Evolutionary conservation across 2,888 invertebrate species (phyloP), one percentile per base, ranked within the genome.

Genomic region (Labia minor): DNA sequence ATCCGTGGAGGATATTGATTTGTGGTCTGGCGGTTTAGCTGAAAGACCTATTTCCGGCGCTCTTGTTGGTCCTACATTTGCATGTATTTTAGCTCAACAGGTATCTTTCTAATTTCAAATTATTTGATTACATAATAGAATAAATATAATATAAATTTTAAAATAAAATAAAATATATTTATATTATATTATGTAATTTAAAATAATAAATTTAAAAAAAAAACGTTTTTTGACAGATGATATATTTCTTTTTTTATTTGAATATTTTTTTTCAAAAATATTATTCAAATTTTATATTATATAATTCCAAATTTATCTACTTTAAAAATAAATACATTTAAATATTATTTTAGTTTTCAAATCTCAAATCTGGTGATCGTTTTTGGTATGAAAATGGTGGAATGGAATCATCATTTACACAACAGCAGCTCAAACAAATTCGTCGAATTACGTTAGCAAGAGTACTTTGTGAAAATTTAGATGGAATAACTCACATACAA

Each of bases 1-100:
- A 21, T 82, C 87, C 69, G 85, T 92, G 0, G 88, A 90, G 67
- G 93, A 94, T 74, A 85, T 94, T 68, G 93, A 94, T 75, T 78
- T 93, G 1, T 93, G 90, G 74, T 85, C 91, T 0, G 93, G 88
- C 8, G 92, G 89, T 0, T 82, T 93, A 74, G 87, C 91, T 0
- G 93, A 93, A 74, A 83, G 86, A 37, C 89, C 92, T 0, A 87
- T 93, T 0, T 79, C 85, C 0, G 89, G 89, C 0, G 92, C 90
- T 0, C 77, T 92, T 1, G 89, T 93, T 0, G 93, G 93, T 0
- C 92, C 92, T 0, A 90, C 91, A 0, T 92, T 93, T 72, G 90
- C 90, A 21, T 94, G 93, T 74, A 89, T 94, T 67, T 88, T 93
- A 63, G 92, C 90, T 0, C 90, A 90, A 73, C 92, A 92, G 76